These are phyloP conservation scores for Drusus annulatus DNA, from an alignment of 1,140 invertebrate species.

Conservation along the genomic window DNA sequence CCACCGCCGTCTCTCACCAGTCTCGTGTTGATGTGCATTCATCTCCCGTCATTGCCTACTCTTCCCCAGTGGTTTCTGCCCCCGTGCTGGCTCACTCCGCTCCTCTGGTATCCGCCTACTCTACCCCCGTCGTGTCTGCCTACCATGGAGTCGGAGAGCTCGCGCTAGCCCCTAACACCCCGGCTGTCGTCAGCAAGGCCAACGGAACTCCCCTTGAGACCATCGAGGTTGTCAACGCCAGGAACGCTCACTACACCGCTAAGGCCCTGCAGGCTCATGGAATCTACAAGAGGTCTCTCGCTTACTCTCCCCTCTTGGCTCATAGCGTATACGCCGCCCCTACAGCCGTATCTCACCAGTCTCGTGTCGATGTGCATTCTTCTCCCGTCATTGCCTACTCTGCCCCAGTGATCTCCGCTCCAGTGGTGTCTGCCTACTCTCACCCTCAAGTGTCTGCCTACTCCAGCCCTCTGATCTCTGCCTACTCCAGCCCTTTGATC, in stretches of 20 bases:
- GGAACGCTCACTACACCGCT: conserved; percentile 63
- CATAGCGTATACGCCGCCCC: conserved; percentile 59
- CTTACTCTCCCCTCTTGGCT: conserved; percentile 63
- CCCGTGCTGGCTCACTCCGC: conserved; percentile 45
- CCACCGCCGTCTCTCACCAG: conserved; percentile 49
- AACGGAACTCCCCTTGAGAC: conserved; percentile 64
- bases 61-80: conserved; percentile 9
- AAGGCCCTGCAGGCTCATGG: conserved; percentile 62
- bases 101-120: conserved; percentile 43
- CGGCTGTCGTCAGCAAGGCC: conserved; percentile 37
- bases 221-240: conserved; percentile 68
- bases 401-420: conserved; percentile 58
- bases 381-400: conserved; percentile 48
- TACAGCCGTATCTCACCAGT: conserved; percentile 60
- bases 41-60: conserved; percentile 56
- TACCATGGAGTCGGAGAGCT: conserved; percentile 55
- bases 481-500: conserved; percentile 48
- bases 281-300: conserved; percentile 63
- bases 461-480: conserved; percentile 48
- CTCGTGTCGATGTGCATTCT: conserved; percentile 49
- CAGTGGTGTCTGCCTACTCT: conserved; percentile 56
- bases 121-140: conserved; percentile 48
- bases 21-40: conserved; percentile 37
- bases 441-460: conserved; percentile 45
- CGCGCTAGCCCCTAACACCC: conserved; percentile 62